Evolutionary conservation across 2,888 invertebrate genomes (phyloP).

Genomic region (Anaspis maculata): DNA sequence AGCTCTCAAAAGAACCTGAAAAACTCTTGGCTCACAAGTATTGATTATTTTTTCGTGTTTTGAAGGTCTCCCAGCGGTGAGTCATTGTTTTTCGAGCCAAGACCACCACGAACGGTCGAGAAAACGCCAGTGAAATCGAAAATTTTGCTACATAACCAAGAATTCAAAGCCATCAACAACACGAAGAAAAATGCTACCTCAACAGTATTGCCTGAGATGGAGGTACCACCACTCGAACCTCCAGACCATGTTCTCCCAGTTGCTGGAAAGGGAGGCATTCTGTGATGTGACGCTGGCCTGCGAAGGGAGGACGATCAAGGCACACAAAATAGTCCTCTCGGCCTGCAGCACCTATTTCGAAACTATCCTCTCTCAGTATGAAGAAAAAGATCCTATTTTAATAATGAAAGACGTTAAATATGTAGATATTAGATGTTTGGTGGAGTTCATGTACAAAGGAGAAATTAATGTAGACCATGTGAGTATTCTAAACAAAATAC

Average conservation of each 20-base stretch:
- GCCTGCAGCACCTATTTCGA: constrained; percentile 91
- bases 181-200: constrained; percentile 59
- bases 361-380: constrained; percentile 72
- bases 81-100: constrained; percentile 22
- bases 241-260: constrained; percentile 81
- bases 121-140: constrained; percentile 22
- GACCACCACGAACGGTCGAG: constrained; percentile 8
- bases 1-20: constrained; percentile 30
- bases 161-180: not conserved
- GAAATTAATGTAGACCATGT: constrained; percentile 93
- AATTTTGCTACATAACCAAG: constrained; percentile 1
- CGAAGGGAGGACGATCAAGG: constrained; percentile 69
- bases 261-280: constrained; percentile 79
- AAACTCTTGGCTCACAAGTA: constrained; percentile 32
- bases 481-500: constrained; percentile 48
- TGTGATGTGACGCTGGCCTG: constrained; percentile 87
- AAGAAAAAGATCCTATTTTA: constrained; percentile 72
- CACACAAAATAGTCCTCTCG: constrained; percentile 80
- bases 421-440: constrained; percentile 79
- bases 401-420: constrained; percentile 88
- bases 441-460: constrained; percentile 93
- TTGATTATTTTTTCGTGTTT: constrained; percentile 40
- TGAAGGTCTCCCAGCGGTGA: constrained; percentile 33
- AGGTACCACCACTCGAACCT: constrained; percentile 88
- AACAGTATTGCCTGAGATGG: constrained; percentile 89